phyloP scores from a whole-genome alignment of 2,888 invertebrate genomes.

The Bimastos eiseni region DNA sequence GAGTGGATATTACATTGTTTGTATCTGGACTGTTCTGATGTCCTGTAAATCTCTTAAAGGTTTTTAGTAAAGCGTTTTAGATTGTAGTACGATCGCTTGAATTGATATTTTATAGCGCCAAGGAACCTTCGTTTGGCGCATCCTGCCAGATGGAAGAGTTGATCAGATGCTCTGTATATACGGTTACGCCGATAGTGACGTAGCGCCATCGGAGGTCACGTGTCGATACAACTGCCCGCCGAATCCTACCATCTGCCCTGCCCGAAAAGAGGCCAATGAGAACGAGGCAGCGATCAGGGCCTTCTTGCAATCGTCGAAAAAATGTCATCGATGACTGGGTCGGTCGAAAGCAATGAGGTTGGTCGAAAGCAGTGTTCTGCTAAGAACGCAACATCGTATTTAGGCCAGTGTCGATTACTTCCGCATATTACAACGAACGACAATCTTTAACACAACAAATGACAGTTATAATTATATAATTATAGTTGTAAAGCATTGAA shows the following conservation, averaged over 20 bases:
- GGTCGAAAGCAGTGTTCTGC: background rate
- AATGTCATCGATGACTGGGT: background rate
- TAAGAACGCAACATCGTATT: background rate
- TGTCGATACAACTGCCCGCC: background rate
- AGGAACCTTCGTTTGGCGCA: conserved; percentile 7
- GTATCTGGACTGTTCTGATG: background rate
- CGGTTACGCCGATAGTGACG: conserved; percentile 3
- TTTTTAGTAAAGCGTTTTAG: too few species aligned
- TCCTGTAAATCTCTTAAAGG: background rate
- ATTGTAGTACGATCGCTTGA: background rate
- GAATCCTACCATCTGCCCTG: background rate
- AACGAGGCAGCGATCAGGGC: background rate
- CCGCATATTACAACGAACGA: too few species aligned
- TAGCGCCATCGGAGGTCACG: background rate
- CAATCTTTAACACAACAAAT: too few species aligned
- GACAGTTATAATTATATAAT: too few species aligned
- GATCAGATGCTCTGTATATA: conserved; percentile 7
- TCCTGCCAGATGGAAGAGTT: conserved; percentile 7
- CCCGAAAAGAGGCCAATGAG: background rate
- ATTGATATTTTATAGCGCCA: background rate
- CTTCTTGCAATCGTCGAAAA: background rate
- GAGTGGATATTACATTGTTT: background rate
- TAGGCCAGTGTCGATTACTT: too few species aligned
- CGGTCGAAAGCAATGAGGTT: background rate
- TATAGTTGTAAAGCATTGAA: background rate